Percentiles rank a stretch among this genome's conserved stretches.
Conservation (phyloP, 1,140 invertebrate species). For the Conus betulinus region DNA sequence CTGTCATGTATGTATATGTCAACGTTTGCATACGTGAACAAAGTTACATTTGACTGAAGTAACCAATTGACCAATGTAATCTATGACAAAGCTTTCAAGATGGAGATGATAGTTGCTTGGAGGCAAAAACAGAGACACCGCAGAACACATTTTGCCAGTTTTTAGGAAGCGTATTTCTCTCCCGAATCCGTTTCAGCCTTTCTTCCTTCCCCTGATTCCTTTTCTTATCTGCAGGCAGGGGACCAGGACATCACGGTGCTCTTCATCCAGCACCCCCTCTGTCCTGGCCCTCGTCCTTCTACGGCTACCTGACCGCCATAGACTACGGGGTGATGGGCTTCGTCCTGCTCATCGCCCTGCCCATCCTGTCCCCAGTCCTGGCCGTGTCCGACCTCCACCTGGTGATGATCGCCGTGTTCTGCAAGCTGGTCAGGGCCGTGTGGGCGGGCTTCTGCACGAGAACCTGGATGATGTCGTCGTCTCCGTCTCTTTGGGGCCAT, state of each 20-base stretch:
- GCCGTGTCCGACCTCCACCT: constrained; percentile 63
- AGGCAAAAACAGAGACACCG: too few species aligned
- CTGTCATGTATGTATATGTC: neutral
- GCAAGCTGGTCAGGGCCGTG: constrained; percentile 65
- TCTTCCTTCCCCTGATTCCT: neutral
- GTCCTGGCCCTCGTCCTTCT: constrained; percentile 70
- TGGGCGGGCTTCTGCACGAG: constrained; percentile 66
- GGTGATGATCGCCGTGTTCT: constrained; percentile 64
- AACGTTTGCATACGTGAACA: neutral
- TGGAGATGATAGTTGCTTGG: neutral
- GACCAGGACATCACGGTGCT: constrained; percentile 72
- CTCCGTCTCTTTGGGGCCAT: constrained; percentile 65
- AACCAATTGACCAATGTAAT: neutral
- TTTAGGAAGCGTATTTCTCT: neutral
- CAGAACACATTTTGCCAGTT: neutral
- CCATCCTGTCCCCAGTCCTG: constrained; percentile 62
- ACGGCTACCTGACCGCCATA: constrained; percentile 72
- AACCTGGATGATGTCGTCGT: constrained; percentile 72
- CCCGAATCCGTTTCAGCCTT: too few species aligned
- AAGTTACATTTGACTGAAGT: too few species aligned
- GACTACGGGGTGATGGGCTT: constrained; percentile 72
- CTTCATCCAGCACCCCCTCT: constrained; percentile 66
- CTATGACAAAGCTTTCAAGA: neutral
- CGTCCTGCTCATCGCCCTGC: constrained; percentile 67
- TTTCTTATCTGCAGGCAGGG: constrained; percentile 65